Base-by-base conservation (phyloP, 2,113 vertebrate species). In the Hipposideros armiger region DNA sequence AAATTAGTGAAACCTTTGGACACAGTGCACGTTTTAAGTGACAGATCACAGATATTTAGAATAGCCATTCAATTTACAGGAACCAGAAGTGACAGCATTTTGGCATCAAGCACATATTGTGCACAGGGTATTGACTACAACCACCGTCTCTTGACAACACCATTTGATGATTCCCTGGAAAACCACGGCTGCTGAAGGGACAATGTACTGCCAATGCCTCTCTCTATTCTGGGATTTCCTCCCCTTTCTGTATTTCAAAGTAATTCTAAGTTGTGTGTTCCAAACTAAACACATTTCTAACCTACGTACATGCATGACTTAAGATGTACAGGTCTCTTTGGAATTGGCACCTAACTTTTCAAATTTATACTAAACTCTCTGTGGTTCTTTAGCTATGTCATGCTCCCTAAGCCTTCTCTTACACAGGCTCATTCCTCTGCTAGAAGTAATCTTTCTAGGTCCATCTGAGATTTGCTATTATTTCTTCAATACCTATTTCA, bases 41-140 rank as follows among this genome's bases (percentile, higher is more conserved):
- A 93, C 32, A 95, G 36, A 69, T 95, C 45, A 67, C 45, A 94
- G 77, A 87, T 91, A 58, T 70, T 92, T 54, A 54, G 19, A 40
- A 26, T 7, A 81, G 81, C 8, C 5, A 72, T 86, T 94, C 74
- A 77, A 36, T 76, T 26, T 87, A 36, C 8, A 70, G 1, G 5
- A 85, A 66, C 13, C 7, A 30, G 15, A 81, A 81, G 88, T 72
- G 54, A 74, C 3, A 22, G 42, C 66, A 30, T 62, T 54, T 82
- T 82, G 86, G 40, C 36, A 90, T 2, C 32, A 45, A 28, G 7
- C 13, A 40, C 36, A 28, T 56, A 30, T 28, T 81, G 32, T 62
- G 45, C 60, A 7, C 28, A 50, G 32, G 40, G 9, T 30, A 22
- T 11, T n/a, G 11, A 30, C 36, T 52, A 40, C 7, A n/a, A 20